Conservation (phyloP, 2,888 invertebrate species). For the Pseudococcus jackbeardsleyi region DNA sequence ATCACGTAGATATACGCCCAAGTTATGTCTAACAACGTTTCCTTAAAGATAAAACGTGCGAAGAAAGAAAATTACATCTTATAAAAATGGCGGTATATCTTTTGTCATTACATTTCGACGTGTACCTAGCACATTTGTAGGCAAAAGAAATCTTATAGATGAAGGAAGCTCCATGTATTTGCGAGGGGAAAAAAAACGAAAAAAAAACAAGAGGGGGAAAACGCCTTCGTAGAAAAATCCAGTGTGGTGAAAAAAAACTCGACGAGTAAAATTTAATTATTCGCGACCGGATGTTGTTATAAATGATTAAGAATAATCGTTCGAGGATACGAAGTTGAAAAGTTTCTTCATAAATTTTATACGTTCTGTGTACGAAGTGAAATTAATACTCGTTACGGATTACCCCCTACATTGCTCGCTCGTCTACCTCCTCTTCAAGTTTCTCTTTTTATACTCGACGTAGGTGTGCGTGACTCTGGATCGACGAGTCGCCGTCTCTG, state of each 20-base stretch:
- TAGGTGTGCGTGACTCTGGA: conserved; percentile 31
- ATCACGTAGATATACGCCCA: conserved; percentile 39
- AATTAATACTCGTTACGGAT: conserved; percentile 47
- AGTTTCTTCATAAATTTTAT: conserved; percentile 50
- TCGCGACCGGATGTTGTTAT: conserved; percentile 29
- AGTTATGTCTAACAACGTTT: conserved; percentile 52
- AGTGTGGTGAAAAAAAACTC: not conserved
- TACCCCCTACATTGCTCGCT: not conserved
- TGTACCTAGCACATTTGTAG: not conserved
- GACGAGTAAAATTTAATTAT: conserved; percentile 49
- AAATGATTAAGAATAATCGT: conserved; percentile 56
- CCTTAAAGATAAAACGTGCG: conserved; percentile 51
- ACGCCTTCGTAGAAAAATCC: not conserved
- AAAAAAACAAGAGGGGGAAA: not conserved
- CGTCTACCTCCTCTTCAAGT: not conserved
- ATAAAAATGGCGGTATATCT: conserved; percentile 29
- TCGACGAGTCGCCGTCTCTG: not conserved
- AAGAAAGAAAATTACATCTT: conserved; percentile 50
- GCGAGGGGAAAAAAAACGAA: not conserved
- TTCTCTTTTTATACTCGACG: not conserved
- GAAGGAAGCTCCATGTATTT: no score
- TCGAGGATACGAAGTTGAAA: conserved; percentile 13
- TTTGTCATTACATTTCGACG: conserved; percentile 42
- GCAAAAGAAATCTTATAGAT: no score
- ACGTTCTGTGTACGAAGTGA: not conserved